Conservation (phyloP, 2,888 invertebrate genomes). For the Archaeoteleia sp. region DNA sequence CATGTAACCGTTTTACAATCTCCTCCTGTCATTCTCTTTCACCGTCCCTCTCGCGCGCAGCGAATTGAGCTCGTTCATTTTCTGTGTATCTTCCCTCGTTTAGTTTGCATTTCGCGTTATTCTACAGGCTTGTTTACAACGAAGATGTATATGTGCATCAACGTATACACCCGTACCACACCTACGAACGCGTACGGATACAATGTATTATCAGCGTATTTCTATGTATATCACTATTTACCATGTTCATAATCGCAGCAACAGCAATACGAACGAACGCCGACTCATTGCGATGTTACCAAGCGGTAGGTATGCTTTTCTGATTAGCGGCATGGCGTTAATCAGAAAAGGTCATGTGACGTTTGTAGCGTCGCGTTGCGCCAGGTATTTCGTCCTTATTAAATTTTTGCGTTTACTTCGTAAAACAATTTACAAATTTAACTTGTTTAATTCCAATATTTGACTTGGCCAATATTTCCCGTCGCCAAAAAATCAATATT, state of each 20-base stretch:
- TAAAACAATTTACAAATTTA: background rate
- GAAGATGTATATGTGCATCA: constrained; percentile 20
- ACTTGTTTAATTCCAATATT: background rate
- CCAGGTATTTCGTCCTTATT: background rate
- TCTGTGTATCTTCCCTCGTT: constrained; percentile 16
- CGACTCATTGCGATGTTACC: constrained; percentile 9
- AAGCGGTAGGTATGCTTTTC: constrained; percentile 18
- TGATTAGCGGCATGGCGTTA: constrained; percentile 27
- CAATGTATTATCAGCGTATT: constrained; percentile 7
- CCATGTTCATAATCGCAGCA: constrained; percentile 24
- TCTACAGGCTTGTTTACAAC: constrained; percentile 23
- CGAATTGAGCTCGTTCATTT: constrained; percentile 18
- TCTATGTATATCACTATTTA: constrained; percentile 18
- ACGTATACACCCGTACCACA: constrained; percentile 4
- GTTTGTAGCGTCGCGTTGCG: constrained; percentile 21
- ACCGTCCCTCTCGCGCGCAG: background rate
- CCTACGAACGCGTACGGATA: constrained; percentile 11
- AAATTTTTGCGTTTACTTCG: constrained; percentile 12
- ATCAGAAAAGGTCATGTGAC: constrained; percentile 24
- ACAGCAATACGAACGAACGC: constrained; percentile 11
- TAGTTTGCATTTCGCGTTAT: constrained; percentile 17
- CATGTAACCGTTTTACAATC: constrained; percentile 14
- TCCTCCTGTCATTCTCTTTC: constrained; percentile 3
- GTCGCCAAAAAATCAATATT: too few species aligned
- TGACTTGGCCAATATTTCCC: too few species aligned